Base-by-base conservation (phyloP, 2,797 vertebrate species). In the Tamandua tetradactyla region DNA sequence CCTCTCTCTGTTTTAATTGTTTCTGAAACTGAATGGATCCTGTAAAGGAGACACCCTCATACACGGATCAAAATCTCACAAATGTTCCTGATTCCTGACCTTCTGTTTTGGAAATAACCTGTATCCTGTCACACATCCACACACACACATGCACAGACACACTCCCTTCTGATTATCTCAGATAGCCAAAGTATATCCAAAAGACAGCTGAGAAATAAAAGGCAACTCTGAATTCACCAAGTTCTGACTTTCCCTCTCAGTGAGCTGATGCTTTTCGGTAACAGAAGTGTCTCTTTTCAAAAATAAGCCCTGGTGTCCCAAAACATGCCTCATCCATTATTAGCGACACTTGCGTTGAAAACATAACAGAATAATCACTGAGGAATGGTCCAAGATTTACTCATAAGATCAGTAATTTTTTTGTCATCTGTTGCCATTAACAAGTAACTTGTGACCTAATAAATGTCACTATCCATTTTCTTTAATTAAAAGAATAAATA, bases 401-500 rank as follows among this genome's bases (percentile, higher is more conserved):
- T 98, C 98, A 98, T 97, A 96, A 98, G 98, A 98, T 95, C 98
- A 98, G 97, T 97, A 97, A 96, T 97, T 98, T 98, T 98, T 98
- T 97, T 94, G 93, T 98, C 99, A 98, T 97, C 96, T 89, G 71
- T 96, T 97, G 97, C 97, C 98, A 99, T 99, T 99, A 99, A 98
- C 97, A 98, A 99, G 98, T 98, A 98, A 99, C 98, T 98, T 98
- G 97, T 95, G 98, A 99, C 98, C 98, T 98, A 99, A 99, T 99
- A 99, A 99, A 99, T 98, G 98, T 99, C 99, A 98, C 98, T 98
- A 98, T 99, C 97, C 97, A 99, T 99, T 99, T 99, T 98, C 98
- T 98, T 99, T 99, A 99, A 99, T 99, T 99, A 99, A 99, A 99
- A 99, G 99, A 99, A 99, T 99, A 99, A 99, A 99, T 99, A 99